Evolutionary conservation across 2,797 vertebrate species (phyloP).

Genomic region (Chelon labrosus): DNA sequence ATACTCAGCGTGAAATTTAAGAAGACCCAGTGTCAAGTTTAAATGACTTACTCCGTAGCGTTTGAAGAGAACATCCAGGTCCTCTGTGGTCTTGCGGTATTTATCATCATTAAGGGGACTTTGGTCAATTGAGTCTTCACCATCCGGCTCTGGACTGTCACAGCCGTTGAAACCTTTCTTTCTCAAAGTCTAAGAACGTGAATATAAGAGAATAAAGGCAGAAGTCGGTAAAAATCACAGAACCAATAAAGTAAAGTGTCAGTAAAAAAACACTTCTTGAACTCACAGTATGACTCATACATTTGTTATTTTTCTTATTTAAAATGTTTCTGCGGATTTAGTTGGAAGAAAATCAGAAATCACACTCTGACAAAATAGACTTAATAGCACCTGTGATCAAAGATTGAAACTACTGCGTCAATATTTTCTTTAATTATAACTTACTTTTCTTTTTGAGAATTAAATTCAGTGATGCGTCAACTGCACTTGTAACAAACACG

Average conservation of each 20-base stretch:
- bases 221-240: background rate
- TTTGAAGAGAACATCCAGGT: conserved; percentile 98
- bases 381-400: background rate
- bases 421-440: conserved; percentile 1
- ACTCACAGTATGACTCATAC: background rate
- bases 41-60: conserved; percentile 92
- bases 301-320: background rate
- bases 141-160: conserved; percentile 98
- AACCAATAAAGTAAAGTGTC: too few relatives aligned
- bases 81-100: conserved; percentile 93
- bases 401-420: background rate
- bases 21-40: background rate
- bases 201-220: background rate
- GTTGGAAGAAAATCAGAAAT: background rate
- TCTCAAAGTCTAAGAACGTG: conserved; percentile 92
- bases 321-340: background rate
- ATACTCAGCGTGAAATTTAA: background rate
- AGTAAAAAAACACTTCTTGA: too few relatives aligned
- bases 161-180: conserved; percentile 99
- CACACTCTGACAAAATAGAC: background rate
- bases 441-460: background rate
- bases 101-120: conserved; percentile 98
- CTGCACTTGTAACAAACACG: background rate
- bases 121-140: conserved; percentile 97
- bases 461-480: background rate